phyloP scores from a whole-genome alignment of 2,797 vertebrate genomes.

The Microctenopoma stevenorrisi region DNA sequence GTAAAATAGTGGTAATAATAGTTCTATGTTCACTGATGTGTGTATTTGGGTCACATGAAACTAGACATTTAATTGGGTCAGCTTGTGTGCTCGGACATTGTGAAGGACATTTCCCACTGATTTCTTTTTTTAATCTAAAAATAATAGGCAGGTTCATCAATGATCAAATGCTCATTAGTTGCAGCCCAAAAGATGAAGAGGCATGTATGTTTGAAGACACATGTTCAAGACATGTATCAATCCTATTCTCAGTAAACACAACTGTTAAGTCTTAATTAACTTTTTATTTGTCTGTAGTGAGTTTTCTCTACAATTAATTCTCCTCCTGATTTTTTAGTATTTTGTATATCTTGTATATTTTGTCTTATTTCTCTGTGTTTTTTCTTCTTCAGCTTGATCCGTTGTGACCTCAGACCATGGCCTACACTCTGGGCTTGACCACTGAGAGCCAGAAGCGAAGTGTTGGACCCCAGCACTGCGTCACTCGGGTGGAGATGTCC shows the following conservation, averaged over 20 bases:
- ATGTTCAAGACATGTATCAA: not conserved
- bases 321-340: too few species aligned
- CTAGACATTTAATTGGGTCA: not conserved
- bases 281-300: too few species aligned
- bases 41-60: not conserved
- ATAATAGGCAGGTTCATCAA: too few species aligned
- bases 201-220: too few species aligned
- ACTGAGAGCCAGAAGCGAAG: conserved; percentile 68
- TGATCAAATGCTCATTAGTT: too few species aligned
- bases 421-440: conserved; percentile 84
- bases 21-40: not conserved
- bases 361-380: not conserved
- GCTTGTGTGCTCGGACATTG: not conserved
- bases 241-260: not conserved
- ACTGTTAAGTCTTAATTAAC: too few species aligned
- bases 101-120: not conserved
- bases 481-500: conserved; percentile 94
- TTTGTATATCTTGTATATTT: too few species aligned
- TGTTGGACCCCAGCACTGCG: conserved; percentile 88
- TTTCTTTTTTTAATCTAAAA: too few species aligned
- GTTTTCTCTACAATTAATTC: too few species aligned
- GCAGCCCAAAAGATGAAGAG: too few species aligned
- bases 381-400: conserved; percentile 72
- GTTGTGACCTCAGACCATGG: conserved; percentile 84
- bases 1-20: too few species aligned